Evolutionary conservation across 2,113 vertebrate species (phyloP).

Genomic region (Argyrosomus japonicus): DNA sequence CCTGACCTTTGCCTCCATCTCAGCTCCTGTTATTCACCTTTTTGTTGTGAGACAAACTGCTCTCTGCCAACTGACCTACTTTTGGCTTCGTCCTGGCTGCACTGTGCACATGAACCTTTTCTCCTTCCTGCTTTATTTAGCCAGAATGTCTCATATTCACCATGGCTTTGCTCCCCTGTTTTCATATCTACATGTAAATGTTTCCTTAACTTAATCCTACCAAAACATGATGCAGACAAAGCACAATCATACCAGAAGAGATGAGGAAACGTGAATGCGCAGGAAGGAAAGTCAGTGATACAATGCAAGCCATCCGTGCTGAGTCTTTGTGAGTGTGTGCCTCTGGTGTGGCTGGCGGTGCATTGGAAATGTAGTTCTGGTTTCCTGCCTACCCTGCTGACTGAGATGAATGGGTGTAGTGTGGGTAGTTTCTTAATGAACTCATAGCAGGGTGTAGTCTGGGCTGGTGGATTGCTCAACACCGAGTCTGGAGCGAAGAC

Average conservation of each 20-base stretch:
- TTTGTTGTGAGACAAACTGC: slow-evolving; percentile 43
- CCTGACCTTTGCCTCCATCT: slow-evolving; percentile 55
- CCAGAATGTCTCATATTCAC: slow-evolving; percentile 29
- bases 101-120: slow-evolving; percentile 27
- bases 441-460: slow-evolving; percentile 74
- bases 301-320: slow-evolving; percentile 49
- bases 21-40: slow-evolving; percentile 32
- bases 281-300: slow-evolving; percentile 40
- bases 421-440: slow-evolving; percentile 70
- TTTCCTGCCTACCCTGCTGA: slow-evolving; percentile 66
- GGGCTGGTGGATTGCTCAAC: slow-evolving; percentile 59
- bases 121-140: slow-evolving; percentile 31
- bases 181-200: slow-evolving; percentile 37
- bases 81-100: slow-evolving; percentile 47
- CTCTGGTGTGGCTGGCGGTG: slow-evolving; percentile 43
- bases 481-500: slow-evolving; percentile 47
- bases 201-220: slow-evolving; percentile 36
- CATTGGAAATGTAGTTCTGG: slow-evolving; percentile 66
- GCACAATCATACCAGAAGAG: slow-evolving; percentile 16
- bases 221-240: slow-evolving; percentile 39
- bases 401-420: slow-evolving; percentile 68
- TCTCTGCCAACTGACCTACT: slow-evolving; percentile 70
- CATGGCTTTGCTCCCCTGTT: neutral
- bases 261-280: slow-evolving; percentile 29
- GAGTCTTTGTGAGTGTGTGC: slow-evolving; percentile 49